phyloP scores from a whole-genome alignment of 2,113 vertebrate species.

The Cyanocitta stelleri region DNA sequence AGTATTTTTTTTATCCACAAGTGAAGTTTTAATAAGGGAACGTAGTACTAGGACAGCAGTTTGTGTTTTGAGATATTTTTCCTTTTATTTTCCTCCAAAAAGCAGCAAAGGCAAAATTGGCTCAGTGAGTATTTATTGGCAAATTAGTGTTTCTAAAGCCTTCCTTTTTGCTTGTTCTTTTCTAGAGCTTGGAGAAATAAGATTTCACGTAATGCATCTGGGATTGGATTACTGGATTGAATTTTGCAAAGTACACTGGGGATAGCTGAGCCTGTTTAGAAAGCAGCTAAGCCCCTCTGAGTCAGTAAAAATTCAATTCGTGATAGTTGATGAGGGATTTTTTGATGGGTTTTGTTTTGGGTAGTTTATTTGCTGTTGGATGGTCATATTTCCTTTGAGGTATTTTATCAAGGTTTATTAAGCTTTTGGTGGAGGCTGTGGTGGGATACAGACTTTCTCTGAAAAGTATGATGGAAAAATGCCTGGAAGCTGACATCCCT shows the following conservation, averaged over 20 bases:
- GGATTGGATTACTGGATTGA: slow-evolving; percentile 59
- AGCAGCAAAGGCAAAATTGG: neutral
- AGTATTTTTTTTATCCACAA: neutral
- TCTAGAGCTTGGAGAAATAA: slow-evolving; percentile 45
- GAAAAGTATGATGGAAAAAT: neutral
- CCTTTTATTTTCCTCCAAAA: neutral
- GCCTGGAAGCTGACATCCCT: neutral
- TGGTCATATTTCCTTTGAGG: neutral
- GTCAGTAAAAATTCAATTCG: slow-evolving; percentile 40
- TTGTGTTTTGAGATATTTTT: neutral
- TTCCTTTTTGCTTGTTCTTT: slow-evolving; percentile 43
- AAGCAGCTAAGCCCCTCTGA: slow-evolving; percentile 29
- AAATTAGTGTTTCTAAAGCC: slow-evolving; percentile 52
- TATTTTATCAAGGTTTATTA: neutral
- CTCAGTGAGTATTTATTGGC: slow-evolving; percentile 36
- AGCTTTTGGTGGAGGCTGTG: neutral
- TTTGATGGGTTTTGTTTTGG: neutral
- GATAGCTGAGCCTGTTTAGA: slow-evolving; percentile 41
- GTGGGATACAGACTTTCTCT: neutral
- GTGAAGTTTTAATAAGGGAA: neutral
- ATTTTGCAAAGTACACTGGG: slow-evolving; percentile 26
- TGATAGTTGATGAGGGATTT: neutral
- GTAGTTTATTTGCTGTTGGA: neutral
- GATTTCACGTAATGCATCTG: slow-evolving; percentile 49
- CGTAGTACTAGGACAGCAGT: neutral